These are phyloP conservation scores for Echinometra lucunter DNA, from an alignment of 53 echinoderm and acorn worm species.

Conservation along the genomic window DNA sequence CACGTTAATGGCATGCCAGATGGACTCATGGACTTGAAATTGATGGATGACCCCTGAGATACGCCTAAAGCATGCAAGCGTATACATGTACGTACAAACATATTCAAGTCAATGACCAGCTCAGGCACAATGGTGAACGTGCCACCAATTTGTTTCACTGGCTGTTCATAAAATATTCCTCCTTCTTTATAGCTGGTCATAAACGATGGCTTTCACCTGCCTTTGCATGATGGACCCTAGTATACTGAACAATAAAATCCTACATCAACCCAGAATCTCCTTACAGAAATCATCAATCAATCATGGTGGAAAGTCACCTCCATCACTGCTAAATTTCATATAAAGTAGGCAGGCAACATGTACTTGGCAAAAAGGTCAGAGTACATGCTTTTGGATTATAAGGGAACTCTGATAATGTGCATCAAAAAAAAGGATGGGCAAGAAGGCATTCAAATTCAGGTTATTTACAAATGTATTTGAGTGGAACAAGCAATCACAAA, in stretches of 20 bases:
- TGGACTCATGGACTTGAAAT: not conserved
- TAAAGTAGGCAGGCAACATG: not conserved
- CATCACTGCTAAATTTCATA: not conserved
- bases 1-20: not conserved
- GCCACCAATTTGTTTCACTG: not conserved
- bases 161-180: not conserved
- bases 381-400: not conserved
- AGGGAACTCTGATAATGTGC: not conserved
- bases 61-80: not conserved
- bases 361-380: not conserved
- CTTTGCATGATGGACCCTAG: not conserved
- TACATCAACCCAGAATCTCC: not conserved
- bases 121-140: not conserved
- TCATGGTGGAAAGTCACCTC: conserved; percentile 2
- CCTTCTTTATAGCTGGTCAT: not conserved
- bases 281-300: not conserved
- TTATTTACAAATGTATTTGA: too few relatives aligned
- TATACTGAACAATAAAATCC: not conserved
- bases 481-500: too few relatives aligned
- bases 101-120: not conserved
- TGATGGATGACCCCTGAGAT: not conserved
- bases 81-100: not conserved
- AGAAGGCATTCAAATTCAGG: not conserved
- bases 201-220: not conserved
- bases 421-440: not conserved